Base-by-base conservation (phyloP, 2,888 invertebrate genomes). In the Vanessa cardui region DNA sequence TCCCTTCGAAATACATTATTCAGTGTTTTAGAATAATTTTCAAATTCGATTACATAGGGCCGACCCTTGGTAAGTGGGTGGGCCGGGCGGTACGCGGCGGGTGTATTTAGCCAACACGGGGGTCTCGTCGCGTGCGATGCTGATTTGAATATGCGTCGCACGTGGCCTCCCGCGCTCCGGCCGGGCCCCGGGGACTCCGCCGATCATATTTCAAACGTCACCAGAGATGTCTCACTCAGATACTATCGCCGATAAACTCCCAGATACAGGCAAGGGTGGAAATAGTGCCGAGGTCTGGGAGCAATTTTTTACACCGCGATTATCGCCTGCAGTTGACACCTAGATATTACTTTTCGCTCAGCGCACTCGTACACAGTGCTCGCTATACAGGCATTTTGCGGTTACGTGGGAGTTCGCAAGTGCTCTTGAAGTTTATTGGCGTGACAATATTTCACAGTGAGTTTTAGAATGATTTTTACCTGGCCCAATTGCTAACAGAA, bases 11-110 rank as follows among this genome's bases (percentile, higher is more conserved):
- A 92, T 92, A 92, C 92, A 92, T 92, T 92, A 92, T 92, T 92
- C 92, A 92, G 92, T 92, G 92, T 92, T 92, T 92, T 92, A 92
- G 92, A 92, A 92, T 92, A 92, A 92, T 92, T 92, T 92, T 92
- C 92, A 92, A 92, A 92, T 92, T 92, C 92, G 92, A 92, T 92
- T 92, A 92, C 92, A 92, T 92, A 92, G 92, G 91, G 86, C 89
- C 90, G 90, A 90, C 90, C 90, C 89, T 90, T 85, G 83, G 91
- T 90, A 89, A 92, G 92, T 78, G 79, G 79, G 78, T 77, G 78
- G 79, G 79, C 74, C 75, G 76, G 74, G 76, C 73, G 75, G 65
- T 60, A 54, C 60, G 84, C 73, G 75, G 87, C 89, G 90, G 90
- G 88, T 86, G 90, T 93, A 93, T 93, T 93, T 93, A 92, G 91